phyloP scores from a whole-genome alignment of 2,113 vertebrate species.

The Crypturellus undulatus region DNA sequence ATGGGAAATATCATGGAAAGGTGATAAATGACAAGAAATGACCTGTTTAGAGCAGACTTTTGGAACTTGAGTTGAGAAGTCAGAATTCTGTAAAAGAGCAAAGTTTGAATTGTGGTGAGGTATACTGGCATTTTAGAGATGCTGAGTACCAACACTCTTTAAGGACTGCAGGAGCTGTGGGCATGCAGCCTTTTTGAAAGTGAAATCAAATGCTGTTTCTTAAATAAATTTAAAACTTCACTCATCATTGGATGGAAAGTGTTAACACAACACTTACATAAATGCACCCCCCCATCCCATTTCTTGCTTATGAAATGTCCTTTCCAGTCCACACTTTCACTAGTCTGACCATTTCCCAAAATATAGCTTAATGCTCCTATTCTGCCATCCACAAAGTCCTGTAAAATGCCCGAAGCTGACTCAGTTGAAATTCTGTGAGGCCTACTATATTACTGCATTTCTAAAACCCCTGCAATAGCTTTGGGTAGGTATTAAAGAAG shows the following conservation, averaged over 20 bases:
- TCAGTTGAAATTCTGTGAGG: neutral
- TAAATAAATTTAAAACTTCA: neutral
- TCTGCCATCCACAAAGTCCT: neutral
- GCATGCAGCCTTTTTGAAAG: neutral
- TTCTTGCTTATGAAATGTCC: neutral
- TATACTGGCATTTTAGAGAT: neutral
- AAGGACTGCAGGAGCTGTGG: neutral
- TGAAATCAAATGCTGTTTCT: neutral
- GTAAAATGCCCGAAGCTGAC: neutral
- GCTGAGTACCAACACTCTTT: neutral
- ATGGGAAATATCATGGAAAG: neutral
- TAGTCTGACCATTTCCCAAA: neutral
- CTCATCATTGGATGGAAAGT: fast-evolving
- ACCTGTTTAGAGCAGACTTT: neutral
- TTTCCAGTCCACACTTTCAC: neutral
- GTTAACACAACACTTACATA: neutral
- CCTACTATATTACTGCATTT: neutral
- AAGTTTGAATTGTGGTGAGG: neutral
- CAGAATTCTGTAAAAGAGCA: neutral
- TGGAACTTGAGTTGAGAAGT: neutral
- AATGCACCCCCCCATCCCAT: neutral
- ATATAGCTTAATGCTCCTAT: neutral
- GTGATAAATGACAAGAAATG: slow-evolving; percentile 3
- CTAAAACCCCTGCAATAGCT: neutral
- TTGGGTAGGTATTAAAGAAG: neutral